Conservation (phyloP, 2,888 invertebrate species). For the Lithodes maja region DNA sequence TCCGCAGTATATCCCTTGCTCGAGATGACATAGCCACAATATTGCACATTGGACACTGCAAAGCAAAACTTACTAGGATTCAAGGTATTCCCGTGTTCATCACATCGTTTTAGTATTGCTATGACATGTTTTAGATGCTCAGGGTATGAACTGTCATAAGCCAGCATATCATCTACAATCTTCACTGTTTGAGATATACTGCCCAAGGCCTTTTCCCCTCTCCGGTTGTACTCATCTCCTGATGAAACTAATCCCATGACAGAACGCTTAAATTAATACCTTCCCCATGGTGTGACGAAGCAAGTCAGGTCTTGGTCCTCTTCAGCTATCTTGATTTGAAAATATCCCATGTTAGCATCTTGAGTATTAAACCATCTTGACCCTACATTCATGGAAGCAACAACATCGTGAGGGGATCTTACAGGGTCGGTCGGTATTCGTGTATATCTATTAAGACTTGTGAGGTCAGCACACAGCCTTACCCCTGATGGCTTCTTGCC, state of each 20-base stretch:
- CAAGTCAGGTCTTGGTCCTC: conserved; percentile 25
- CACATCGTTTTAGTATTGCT: conserved; percentile 3
- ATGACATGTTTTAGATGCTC: no score
- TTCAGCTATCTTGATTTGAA: conserved; percentile 5
- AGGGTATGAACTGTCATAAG: no score
- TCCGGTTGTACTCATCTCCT: conserved; percentile 11
- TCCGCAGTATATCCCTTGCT: neutral
- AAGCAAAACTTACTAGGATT: no score
- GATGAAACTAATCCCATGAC: neutral
- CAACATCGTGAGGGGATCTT: conserved; percentile 9
- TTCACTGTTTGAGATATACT: neutral
- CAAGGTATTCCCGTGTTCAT: neutral
- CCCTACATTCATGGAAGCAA: conserved; percentile 16
- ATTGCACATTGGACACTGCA: no score
- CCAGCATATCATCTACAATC: no score
- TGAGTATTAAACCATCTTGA: conserved; percentile 11
- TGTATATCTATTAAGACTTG: conserved; percentile 24
- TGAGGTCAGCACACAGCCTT: conserved; percentile 27
- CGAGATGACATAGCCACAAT: neutral
- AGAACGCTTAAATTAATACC: conserved; percentile 16
- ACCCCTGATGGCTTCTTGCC: conserved; percentile 9
- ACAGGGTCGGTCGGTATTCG: neutral
- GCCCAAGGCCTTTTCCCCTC: neutral
- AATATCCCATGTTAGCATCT: conserved; percentile 29
- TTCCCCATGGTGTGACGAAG: conserved; percentile 18